Percentiles rank a stretch among this genome's conserved stretches.
Conservation (phyloP, 2,888 invertebrate species). For the Oligia latruncula region DNA sequence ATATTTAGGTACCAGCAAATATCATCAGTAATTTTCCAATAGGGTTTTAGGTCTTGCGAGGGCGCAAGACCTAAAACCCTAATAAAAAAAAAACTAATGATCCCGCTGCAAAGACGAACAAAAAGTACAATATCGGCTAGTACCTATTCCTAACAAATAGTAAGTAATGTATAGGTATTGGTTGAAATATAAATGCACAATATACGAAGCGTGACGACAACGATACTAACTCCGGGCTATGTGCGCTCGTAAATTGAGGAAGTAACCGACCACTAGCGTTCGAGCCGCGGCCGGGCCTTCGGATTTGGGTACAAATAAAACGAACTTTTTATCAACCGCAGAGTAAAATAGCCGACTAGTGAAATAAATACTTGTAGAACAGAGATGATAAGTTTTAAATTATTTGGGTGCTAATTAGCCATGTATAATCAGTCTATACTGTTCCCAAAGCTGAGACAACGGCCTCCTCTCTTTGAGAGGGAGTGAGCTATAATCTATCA, state of each 20-base stretch:
- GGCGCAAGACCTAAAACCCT: neutral
- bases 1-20: neutral
- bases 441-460: neutral
- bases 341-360: slow-evolving; percentile 75
- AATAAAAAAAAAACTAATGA: slow-evolving; percentile 40
- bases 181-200: slow-evolving; percentile 83
- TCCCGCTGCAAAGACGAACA: slow-evolving; percentile 19
- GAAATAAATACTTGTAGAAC: slow-evolving; percentile 26
- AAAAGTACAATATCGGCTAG: slow-evolving; percentile 46
- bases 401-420: neutral
- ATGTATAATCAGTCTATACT: neutral
- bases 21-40: neutral
- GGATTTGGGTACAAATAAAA: slow-evolving; percentile 88
- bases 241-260: slow-evolving; percentile 84
- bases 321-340: slow-evolving; percentile 83
- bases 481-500: neutral
- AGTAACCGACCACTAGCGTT: slow-evolving; percentile 82
- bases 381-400: slow-evolving; percentile 12
- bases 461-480: neutral
- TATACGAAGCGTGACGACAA: slow-evolving; percentile 86
- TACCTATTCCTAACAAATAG: slow-evolving; percentile 68
- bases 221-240: slow-evolving; percentile 84
- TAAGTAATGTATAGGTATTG: slow-evolving; percentile 74
- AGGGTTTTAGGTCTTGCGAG: no score
- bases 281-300: slow-evolving; percentile 75